phyloP scores from a whole-genome alignment of 2,797 vertebrate genomes.

The Urocyon cinereoargenteus region DNA sequence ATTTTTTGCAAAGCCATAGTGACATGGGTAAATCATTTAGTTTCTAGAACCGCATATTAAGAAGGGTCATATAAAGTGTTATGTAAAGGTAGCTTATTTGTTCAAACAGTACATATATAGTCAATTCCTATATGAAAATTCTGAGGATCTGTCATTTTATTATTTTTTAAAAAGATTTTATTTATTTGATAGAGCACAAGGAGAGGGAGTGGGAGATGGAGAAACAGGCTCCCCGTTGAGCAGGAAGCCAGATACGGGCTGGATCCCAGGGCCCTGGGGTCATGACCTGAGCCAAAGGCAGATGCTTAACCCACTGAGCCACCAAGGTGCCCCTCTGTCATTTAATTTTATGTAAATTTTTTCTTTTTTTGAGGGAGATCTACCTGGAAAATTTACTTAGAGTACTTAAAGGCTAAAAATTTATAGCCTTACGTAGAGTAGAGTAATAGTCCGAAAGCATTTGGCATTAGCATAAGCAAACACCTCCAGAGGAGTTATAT shows the following conservation, averaged over 20 bases:
- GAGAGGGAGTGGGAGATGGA: too few species aligned
- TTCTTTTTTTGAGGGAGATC: background rate
- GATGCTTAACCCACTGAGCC: too few species aligned
- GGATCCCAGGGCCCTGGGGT: too few species aligned
- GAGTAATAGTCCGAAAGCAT: background rate
- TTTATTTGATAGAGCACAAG: too few species aligned
- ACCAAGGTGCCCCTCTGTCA: background rate
- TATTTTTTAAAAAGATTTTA: background rate
- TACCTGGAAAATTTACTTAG: background rate
- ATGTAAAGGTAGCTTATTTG: conserved; percentile 13
- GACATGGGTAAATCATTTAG: background rate
- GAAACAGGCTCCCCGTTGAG: too few species aligned
- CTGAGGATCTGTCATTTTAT: background rate
- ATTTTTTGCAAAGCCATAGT: conserved; percentile 20
- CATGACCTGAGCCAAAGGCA: too few species aligned
- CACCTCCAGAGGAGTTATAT: background rate
- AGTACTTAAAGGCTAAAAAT: conserved; percentile 40
- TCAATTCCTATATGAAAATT: conserved; percentile 17
- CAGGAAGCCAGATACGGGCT: too few species aligned
- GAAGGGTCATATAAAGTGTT: conserved; percentile 30
- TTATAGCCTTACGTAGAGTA: background rate
- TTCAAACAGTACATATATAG: background rate
- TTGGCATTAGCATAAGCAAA: conserved; percentile 7
- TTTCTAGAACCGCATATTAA: conserved; percentile 1
- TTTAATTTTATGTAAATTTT: background rate